These are phyloP conservation scores for Sebastes hopkinsi DNA, from an alignment of 2,797 vertebrate genomes.

Conservation along the genomic window DNA sequence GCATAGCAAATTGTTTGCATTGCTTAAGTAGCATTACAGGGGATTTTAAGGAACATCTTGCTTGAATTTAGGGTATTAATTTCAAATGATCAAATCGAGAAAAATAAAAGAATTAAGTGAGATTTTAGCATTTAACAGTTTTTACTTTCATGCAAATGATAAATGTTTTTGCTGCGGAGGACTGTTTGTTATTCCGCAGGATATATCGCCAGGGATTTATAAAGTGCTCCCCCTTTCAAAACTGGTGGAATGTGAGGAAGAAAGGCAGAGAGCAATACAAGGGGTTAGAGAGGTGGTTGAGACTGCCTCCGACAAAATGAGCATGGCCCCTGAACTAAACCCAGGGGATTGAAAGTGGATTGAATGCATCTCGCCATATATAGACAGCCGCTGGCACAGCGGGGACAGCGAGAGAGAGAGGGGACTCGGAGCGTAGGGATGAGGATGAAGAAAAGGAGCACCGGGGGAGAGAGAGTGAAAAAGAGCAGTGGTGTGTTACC, in stretches of 20 bases:
- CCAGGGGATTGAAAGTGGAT: slow-evolving; percentile 79
- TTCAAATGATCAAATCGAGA: slow-evolving; percentile 6
- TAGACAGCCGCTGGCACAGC: slow-evolving; percentile 54
- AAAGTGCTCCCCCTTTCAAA: slow-evolving; percentile 54
- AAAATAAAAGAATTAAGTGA: slow-evolving; percentile 41
- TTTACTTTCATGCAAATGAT: slow-evolving; percentile 12
- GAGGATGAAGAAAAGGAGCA: slow-evolving; percentile 60
- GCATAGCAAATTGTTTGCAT: slow-evolving; percentile 26
- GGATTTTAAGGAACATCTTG: slow-evolving; percentile 52
- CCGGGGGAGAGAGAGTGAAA: slow-evolving; percentile 33
- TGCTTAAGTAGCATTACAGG: slow-evolving; percentile 43
- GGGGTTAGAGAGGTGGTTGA: slow-evolving; percentile 62
- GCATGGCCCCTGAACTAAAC: slow-evolving; percentile 76
- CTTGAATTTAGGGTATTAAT: slow-evolving; percentile 36
- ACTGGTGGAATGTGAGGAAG: slow-evolving; percentile 46
- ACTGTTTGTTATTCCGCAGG: slow-evolving; percentile 38
- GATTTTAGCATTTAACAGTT: background rate
- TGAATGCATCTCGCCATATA: slow-evolving; percentile 77
- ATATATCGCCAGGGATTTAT: slow-evolving; percentile 43
- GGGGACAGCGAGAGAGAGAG: slow-evolving; percentile 19
- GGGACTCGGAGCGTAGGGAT: slow-evolving; percentile 48
- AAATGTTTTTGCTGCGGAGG: background rate
- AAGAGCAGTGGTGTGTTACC: slow-evolving; percentile 74
- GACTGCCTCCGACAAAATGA: slow-evolving; percentile 71
- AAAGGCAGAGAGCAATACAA: slow-evolving; percentile 57